phyloP scores from a whole-genome alignment of 1,140 invertebrate species.

The Hormaphis cornu region DNA sequence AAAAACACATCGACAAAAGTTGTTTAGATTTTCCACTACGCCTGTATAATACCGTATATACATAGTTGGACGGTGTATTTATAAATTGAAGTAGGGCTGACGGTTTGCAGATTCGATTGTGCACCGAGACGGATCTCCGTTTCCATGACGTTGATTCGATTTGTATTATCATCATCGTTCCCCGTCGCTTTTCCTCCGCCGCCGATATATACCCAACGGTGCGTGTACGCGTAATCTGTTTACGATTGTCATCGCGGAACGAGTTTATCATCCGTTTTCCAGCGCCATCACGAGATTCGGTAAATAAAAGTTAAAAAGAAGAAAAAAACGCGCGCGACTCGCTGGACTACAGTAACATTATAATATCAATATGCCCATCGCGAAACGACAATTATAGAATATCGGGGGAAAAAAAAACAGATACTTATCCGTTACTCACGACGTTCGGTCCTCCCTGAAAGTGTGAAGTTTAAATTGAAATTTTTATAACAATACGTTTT shows the following conservation, averaged over 20 bases:
- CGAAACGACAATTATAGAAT: too few species aligned
- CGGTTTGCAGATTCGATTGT: slow-evolving; percentile 20
- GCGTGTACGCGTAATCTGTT: slow-evolving; percentile 22
- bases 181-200: slow-evolving; percentile 21
- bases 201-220: slow-evolving; percentile 23
- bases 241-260: slow-evolving; percentile 14
- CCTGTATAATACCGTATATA: neutral
- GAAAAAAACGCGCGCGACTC: too few species aligned
- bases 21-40: slow-evolving; percentile 12
- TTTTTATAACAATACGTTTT: too few species aligned
- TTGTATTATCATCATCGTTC: slow-evolving; percentile 28
- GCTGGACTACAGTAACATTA: too few species aligned
- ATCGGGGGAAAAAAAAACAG: too few species aligned
- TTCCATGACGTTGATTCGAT: slow-evolving; percentile 27
- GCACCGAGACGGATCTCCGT: slow-evolving; percentile 9
- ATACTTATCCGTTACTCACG: too few species aligned
- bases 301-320: neutral
- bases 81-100: neutral
- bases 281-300: neutral
- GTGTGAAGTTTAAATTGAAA: too few species aligned
- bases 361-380: too few species aligned
- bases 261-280: slow-evolving; percentile 14
- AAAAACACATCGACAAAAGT: neutral
- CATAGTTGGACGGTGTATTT: too few species aligned
- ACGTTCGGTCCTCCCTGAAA: too few species aligned